Base-by-base conservation (phyloP, 2,113 vertebrate species). In the Anhinga rufa region DNA sequence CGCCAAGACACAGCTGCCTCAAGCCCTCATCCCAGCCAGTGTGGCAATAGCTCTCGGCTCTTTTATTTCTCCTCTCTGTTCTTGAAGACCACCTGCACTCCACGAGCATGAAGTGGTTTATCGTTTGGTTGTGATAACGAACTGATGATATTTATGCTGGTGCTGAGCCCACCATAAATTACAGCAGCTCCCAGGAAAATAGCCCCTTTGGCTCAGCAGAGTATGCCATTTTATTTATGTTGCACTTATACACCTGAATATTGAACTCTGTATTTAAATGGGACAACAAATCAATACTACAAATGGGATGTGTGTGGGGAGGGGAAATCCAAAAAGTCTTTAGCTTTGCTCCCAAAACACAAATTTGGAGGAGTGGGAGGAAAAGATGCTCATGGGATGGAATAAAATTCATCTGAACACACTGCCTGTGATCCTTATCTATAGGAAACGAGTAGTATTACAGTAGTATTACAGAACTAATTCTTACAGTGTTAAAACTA, bases 151-250 rank as follows among this genome's bases (percentile, higher is more conserved):
- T 97, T 96, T 96, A 80, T 84, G 85, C 85, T 76, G 72, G 70
- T 62, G 69, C 95, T 90, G 91, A 77, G 79, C 76, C 81, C 84
- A 88, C 91, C 32, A 6, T 98, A 98, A 98, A 98, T 98, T 93
- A 97, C 52, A 86, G 32, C 52, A 38, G 80, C 81, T 97, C 92
- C 85, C 81, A 65, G 82, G 92, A 94, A 92, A 83, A 94, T 20
- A 96, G 95, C 79, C 91, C 92, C 89, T 82, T 69, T 83, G 78
- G 92, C 95, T 93, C 86, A 25, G 58, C 78, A 80, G 84, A 96
- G 70, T 46, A 89, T 66, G 64, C 46, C 36, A 42, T 80, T 96
- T 96, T 98, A 98, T 98, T 98, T 97, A 98, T 95, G 95, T 92
- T 51, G 52, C 86, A 32, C 94, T 98, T 92, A 96, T n/a, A 86